Conservation (phyloP, 2,888 invertebrate genomes). For the Meloe dianella region DNA sequence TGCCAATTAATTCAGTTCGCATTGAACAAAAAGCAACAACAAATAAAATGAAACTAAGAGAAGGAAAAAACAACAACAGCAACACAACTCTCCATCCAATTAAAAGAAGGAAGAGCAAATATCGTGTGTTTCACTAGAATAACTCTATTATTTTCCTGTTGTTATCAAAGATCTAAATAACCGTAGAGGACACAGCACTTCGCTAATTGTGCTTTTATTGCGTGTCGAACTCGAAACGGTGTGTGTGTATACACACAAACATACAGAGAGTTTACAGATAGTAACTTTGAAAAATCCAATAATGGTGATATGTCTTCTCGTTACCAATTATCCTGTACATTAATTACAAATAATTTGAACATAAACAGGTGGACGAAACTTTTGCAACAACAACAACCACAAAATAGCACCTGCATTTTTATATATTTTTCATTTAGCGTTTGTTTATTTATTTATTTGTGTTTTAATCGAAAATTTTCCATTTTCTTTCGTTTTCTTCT, state of each 20-base stretch:
- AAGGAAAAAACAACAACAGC: constrained; percentile 12
- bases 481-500: constrained; percentile 7
- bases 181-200: constrained; percentile 57
- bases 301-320: not conserved
- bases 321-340: constrained; percentile 1
- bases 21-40: constrained; percentile 17
- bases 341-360: not conserved
- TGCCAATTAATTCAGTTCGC: constrained; percentile 29
- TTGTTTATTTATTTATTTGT: not conserved
- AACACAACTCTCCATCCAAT: constrained; percentile 44
- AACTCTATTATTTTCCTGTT: constrained; percentile 55
- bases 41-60: not conserved
- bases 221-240: constrained; percentile 44
- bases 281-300: constrained; percentile 2
- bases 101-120: constrained; percentile 55
- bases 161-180: constrained; percentile 58
- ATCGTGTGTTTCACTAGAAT: constrained; percentile 56
- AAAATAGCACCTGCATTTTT: not conserved
- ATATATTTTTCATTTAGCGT: not conserved
- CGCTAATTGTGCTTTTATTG: constrained; percentile 57
- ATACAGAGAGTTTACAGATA: not conserved
- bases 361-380: not conserved
- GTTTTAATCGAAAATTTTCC: constrained; percentile 2
- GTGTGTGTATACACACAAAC: constrained; percentile 24
- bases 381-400: not conserved